These are phyloP conservation scores for Oncorhynchus mykiss DNA, from an alignment of 2,113 vertebrate genomes.

Conservation along the genomic window DNA sequence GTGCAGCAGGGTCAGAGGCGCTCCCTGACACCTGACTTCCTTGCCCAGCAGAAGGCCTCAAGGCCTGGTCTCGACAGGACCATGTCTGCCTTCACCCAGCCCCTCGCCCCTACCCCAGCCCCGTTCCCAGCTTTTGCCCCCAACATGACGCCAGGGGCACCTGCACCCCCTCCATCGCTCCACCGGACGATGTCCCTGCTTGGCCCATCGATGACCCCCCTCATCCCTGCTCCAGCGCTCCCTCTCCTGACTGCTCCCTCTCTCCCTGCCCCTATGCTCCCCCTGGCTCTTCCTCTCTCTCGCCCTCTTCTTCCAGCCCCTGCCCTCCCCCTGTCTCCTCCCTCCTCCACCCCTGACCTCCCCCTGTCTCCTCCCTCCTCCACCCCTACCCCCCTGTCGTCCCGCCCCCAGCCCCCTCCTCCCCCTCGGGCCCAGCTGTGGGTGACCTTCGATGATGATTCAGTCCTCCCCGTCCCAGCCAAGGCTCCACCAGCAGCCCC, in stretches of 20 bases:
- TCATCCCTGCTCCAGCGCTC: constrained; percentile 19
- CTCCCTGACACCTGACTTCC: constrained; percentile 61
- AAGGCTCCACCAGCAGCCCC: constrained; percentile 8
- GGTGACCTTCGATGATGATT: constrained; percentile 84
- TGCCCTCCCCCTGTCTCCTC: constrained; percentile 17
- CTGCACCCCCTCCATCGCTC: constrained; percentile 44
- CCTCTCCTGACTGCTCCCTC: constrained; percentile 41
- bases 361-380: constrained; percentile 9
- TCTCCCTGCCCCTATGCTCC: constrained; percentile 23
- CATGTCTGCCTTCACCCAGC: constrained; percentile 44
- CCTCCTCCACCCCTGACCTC: constrained; percentile 32
- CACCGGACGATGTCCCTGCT: constrained; percentile 44
- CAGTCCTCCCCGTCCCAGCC: constrained; percentile 34
- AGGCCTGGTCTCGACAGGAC: constrained; percentile 50
- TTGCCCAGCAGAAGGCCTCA: constrained; percentile 42
- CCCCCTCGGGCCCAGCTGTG: constrained; percentile 72
- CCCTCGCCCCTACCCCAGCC: constrained; percentile 57
- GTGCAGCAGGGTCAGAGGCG: constrained; percentile 51
- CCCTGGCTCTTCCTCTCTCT: constrained; percentile 14
- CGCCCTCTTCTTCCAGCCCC: constrained; percentile 43
- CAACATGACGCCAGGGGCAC: too few species aligned
- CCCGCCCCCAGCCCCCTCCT: constrained; percentile 41
- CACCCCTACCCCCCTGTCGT: constrained; percentile 36
- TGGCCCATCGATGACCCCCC: constrained; percentile 17
- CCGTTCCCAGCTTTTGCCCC: background rate